Evolutionary conservation across 2,888 invertebrate species (phyloP).

Genomic region (Lycaena phlaeas): DNA sequence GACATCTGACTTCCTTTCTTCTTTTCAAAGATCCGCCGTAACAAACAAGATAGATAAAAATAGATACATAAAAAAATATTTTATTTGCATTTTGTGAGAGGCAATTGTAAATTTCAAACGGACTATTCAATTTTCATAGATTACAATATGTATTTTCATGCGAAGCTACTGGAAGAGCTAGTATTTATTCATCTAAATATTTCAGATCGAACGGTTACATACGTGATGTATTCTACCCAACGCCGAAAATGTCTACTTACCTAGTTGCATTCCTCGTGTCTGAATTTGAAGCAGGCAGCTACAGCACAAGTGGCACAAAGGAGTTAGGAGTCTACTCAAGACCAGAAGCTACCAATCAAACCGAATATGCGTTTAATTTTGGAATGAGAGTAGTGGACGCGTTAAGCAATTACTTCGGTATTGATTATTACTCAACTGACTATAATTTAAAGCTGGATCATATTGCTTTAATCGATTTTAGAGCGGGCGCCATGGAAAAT

Average conservation of each 20-base stretch:
- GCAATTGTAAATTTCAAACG: no score
- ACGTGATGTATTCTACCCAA: slow-evolving; percentile 70
- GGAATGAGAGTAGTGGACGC: slow-evolving; percentile 64
- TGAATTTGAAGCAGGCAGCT: slow-evolving; percentile 70
- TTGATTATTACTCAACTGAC: slow-evolving; percentile 64
- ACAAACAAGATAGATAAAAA: no score
- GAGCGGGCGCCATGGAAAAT: slow-evolving; percentile 92
- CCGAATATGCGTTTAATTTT: slow-evolving; percentile 76
- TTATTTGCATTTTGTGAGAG: no score
- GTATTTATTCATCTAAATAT: no score
- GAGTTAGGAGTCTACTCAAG: slow-evolving; percentile 78
- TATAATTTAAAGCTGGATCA: slow-evolving; percentile 83
- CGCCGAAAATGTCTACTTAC: slow-evolving; percentile 85
- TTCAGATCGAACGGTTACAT: slow-evolving; percentile 74
- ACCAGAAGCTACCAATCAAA: slow-evolving; percentile 77
- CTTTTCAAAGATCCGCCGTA: no score
- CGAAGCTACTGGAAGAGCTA: no score
- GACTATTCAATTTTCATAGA: no score
- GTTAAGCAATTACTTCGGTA: slow-evolving; percentile 72
- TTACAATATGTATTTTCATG: no score
- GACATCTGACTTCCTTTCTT: no score
- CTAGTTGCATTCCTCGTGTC: slow-evolving; percentile 88
- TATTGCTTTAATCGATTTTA: slow-evolving; percentile 89
- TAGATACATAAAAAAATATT: no score
- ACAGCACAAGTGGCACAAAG: slow-evolving; percentile 28